Percentiles rank a stretch among this genome's conserved stretches.
These are phyloP conservation scores for Drosophila insularis DNA, from an alignment of 1,140 invertebrate genomes.

Conservation along the genomic window DNA sequence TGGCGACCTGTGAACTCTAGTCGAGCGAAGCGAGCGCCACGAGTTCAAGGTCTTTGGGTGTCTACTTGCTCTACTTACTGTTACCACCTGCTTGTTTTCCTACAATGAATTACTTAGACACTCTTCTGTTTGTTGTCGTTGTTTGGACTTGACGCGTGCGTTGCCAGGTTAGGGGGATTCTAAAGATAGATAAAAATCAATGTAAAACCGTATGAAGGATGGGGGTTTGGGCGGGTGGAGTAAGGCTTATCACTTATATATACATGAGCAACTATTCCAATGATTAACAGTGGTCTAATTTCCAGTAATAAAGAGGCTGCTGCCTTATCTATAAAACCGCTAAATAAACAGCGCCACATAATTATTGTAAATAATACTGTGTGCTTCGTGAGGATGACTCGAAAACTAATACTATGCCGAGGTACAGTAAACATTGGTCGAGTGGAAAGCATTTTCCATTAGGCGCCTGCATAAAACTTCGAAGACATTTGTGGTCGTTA, in stretches of 20 bases:
- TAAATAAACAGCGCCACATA: constrained; percentile 34
- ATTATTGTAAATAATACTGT: constrained; percentile 39
- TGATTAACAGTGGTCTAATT: constrained; percentile 69
- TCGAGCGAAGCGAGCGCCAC: not conserved
- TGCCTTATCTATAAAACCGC: constrained; percentile 35
- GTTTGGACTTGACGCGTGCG: constrained; percentile 36
- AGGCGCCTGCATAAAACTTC: constrained; percentile 3
- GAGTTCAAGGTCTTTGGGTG: constrained; percentile 63
- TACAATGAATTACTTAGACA: constrained; percentile 54
- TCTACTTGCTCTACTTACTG: constrained; percentile 39
- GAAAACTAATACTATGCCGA: not conserved
- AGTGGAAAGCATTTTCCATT: not conserved
- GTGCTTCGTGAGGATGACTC: not conserved
- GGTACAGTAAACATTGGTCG: not conserved
- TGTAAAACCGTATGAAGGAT: constrained; percentile 28
- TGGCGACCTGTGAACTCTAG: constrained; percentile 32
- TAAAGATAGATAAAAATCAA: constrained; percentile 61
- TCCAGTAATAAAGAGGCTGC: constrained; percentile 29
- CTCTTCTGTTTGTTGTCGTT: constrained; percentile 23
- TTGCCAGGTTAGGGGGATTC: constrained; percentile 46
- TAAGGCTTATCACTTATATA: constrained; percentile 26
- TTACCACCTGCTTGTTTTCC: constrained; percentile 61
- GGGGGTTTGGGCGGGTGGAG: not conserved
- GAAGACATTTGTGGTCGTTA: constrained; percentile 12
- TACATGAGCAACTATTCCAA: not conserved